A percentile compares a stretch with the other conserved stretches of the same genome.
Evolutionary conservation across 2,797 vertebrate genomes (phyloP).

Genomic region (Spheniscus humboldti): DNA sequence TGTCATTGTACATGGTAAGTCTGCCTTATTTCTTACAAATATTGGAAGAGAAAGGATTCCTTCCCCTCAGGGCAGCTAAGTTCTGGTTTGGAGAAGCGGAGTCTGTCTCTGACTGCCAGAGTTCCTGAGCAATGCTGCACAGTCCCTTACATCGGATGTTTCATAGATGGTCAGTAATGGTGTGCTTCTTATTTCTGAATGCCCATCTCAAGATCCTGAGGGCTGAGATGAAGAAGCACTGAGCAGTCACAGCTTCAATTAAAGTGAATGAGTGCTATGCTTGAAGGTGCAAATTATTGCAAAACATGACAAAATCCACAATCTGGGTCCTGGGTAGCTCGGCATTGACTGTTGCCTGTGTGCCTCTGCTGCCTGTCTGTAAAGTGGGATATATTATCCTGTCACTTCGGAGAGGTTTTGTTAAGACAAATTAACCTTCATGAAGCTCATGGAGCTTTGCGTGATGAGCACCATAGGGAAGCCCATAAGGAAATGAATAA

Average conservation of each 20-base stretch:
- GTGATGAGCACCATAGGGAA: not conserved
- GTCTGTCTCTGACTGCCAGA: not conserved
- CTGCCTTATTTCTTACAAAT: not conserved
- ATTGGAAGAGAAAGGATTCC: not conserved
- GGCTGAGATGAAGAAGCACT: not conserved
- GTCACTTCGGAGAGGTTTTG: not conserved
- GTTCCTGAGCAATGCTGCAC: not conserved
- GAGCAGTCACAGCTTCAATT: not conserved
- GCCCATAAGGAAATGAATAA: not conserved
- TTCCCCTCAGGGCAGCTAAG: not conserved
- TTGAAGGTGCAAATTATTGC: not conserved
- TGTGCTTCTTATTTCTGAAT: not conserved
- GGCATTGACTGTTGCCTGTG: not conserved
- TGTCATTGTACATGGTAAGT: not conserved
- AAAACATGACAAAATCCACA: not conserved
- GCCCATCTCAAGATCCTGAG: not conserved
- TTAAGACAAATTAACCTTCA: slow-evolving; percentile 13
- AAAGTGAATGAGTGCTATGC: not conserved
- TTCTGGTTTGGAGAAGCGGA: not conserved
- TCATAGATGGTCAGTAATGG: not conserved
- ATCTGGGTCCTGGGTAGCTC: not conserved
- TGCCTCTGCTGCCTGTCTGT: not conserved
- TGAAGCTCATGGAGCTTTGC: not conserved
- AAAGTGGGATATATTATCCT: not conserved
- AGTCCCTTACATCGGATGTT: not conserved